A percentile compares a stretch with the other conserved stretches of the same genome.
These are phyloP conservation scores for Brienomyrus brachyistius DNA, from an alignment of 2,113 vertebrate genomes.

Conservation along the genomic window DNA sequence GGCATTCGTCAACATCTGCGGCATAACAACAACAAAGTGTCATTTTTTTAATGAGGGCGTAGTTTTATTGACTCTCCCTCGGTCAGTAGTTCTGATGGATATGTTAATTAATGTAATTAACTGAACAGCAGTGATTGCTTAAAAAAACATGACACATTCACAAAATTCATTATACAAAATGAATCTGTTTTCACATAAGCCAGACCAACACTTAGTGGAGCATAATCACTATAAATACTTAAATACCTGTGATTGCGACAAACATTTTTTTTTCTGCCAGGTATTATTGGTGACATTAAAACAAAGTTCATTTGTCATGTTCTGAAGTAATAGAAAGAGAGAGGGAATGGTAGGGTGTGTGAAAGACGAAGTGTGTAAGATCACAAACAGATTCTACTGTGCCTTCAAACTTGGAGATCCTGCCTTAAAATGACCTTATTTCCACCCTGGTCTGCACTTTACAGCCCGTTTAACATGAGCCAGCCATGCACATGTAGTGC, in stretches of 20 bases:
- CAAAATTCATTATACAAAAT: not conserved
- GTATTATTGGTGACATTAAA: not conserved
- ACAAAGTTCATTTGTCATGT: not conserved
- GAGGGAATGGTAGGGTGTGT: not conserved
- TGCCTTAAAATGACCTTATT: not conserved
- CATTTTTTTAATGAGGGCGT: not conserved
- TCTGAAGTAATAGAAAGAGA: not conserved
- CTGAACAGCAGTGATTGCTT: not conserved
- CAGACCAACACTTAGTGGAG: not conserved
- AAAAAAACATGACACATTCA: not conserved
- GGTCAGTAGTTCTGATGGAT: not conserved
- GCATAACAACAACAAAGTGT: not conserved
- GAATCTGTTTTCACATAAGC: not conserved
- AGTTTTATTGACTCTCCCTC: too few species aligned
- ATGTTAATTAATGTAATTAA: not conserved
- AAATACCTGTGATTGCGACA: not conserved
- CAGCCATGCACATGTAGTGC: not conserved
- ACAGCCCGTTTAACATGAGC: not conserved
- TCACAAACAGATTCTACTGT: not conserved
- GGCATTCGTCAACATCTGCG: constrained; percentile 74
- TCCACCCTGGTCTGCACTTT: not conserved
- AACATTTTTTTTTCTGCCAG: not conserved
- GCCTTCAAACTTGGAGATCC: not conserved
- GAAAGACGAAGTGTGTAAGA: not conserved
- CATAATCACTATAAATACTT: not conserved